A percentile compares a stretch with the other conserved stretches of the same genome.
Evolutionary conservation across 2,797 vertebrate species (phyloP).

Genomic region (Sebastes cheni): DNA sequence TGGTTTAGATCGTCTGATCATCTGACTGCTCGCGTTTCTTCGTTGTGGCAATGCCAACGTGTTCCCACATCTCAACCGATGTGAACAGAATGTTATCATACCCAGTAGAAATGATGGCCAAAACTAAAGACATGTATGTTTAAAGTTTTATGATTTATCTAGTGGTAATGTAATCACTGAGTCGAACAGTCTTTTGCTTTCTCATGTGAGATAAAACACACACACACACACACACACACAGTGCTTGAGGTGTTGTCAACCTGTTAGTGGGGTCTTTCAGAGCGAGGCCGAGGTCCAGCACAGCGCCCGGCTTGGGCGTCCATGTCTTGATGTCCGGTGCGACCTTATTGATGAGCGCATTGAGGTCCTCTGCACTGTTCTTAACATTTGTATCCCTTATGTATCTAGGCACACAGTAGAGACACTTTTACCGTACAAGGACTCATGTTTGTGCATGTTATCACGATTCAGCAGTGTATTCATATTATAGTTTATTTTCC

Average conservation of each 20-base stretch:
- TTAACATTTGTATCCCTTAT: slow-evolving; percentile 84
- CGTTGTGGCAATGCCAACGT: too few species aligned
- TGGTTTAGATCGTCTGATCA: too few species aligned
- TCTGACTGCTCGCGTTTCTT: too few species aligned
- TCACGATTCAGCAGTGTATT: not conserved
- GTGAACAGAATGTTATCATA: not conserved
- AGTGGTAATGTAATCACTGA: not conserved
- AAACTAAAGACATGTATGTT: not conserved
- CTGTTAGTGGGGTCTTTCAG: slow-evolving; percentile 74
- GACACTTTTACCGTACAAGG: not conserved
- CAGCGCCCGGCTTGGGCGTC: slow-evolving; percentile 82
- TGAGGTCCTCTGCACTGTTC: slow-evolving; percentile 81
- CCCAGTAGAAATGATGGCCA: not conserved
- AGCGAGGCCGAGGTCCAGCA: slow-evolving; percentile 80
- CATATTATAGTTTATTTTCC: not conserved
- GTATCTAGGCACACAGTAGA: slow-evolving; percentile 69
- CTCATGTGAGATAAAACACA: not conserved
- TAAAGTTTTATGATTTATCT: not conserved
- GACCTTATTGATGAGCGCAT: slow-evolving; percentile 72
- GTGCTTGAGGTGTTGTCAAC: slow-evolving; percentile 39
- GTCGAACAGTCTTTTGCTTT: not conserved
- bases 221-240: not conserved
- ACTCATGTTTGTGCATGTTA: not conserved
- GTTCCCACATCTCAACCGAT: too few species aligned
- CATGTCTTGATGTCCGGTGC: slow-evolving; percentile 73